Conservation (phyloP, 1,140 invertebrate genomes). For the Drosophila nasuta region DNA sequence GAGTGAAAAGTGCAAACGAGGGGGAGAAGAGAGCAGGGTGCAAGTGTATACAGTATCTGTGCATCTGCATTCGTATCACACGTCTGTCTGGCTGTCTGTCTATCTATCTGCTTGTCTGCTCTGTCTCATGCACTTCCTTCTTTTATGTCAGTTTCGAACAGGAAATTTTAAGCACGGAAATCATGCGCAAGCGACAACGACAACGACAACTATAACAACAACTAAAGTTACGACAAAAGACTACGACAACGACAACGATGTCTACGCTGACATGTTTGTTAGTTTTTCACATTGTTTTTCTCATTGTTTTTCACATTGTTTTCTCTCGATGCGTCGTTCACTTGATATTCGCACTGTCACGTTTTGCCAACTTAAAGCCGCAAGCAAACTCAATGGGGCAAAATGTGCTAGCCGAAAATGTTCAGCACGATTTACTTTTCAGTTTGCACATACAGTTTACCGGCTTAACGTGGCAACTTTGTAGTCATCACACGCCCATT, state of each 20-base stretch:
- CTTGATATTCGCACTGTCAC: slow-evolving; percentile 40
- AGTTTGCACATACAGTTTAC: slow-evolving; percentile 6
- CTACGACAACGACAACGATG: slow-evolving; percentile 34
- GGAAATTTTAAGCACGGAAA: slow-evolving; percentile 78
- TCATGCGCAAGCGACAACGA: slow-evolving; percentile 66
- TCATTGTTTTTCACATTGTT: slow-evolving; percentile 21
- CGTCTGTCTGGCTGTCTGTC: slow-evolving; percentile 7
- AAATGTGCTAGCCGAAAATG: slow-evolving; percentile 16
- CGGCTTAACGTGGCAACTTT: slow-evolving; percentile 22
- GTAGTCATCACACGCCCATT: slow-evolving; percentile 21
- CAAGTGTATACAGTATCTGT: slow-evolving; percentile 14
- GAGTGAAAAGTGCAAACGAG: neutral
- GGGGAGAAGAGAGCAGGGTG: too few species aligned
- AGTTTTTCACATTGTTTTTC: slow-evolving; percentile 46
- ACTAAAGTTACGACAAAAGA: slow-evolving; percentile 24
- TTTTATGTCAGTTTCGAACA: slow-evolving; percentile 76
- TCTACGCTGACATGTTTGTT: slow-evolving; percentile 46
- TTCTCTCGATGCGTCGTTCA: slow-evolving; percentile 5
- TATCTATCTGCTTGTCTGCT: slow-evolving; percentile 19
- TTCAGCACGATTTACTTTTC: neutral
- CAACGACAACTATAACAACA: slow-evolving; percentile 34
- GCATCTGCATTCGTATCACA: slow-evolving; percentile 50
- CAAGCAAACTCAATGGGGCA: slow-evolving; percentile 1
- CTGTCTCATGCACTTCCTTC: slow-evolving; percentile 42
- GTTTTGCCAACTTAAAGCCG: slow-evolving; percentile 32